Evolutionary conservation across 2,113 vertebrate species (phyloP).

Genomic region (Laterallus jamaicensis): DNA sequence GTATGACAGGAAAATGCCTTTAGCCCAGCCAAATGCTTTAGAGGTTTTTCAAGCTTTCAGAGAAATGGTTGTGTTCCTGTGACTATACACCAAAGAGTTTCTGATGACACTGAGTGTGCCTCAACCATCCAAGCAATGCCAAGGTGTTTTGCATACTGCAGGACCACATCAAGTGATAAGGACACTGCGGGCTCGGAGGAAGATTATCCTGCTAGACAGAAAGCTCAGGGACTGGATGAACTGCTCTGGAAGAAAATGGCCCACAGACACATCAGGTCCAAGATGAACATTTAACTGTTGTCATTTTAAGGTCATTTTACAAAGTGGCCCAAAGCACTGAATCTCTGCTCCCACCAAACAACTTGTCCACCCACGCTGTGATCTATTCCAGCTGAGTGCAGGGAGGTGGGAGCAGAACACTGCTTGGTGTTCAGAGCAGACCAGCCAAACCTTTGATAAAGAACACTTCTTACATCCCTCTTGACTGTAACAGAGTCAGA

Average conservation of each 20-base stretch:
- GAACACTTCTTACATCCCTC: background rate
- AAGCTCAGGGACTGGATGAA: background rate
- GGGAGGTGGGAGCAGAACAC: background rate
- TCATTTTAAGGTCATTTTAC: background rate
- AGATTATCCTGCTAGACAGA: background rate
- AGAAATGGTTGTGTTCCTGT: background rate
- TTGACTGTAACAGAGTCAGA: background rate
- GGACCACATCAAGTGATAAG: background rate
- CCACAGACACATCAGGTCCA: background rate
- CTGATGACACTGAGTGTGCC: background rate
- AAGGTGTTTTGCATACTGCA: background rate
- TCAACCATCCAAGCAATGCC: background rate
- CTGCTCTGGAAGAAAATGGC: background rate
- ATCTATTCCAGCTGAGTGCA: background rate
- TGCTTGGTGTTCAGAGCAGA: background rate
- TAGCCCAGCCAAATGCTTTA: background rate
- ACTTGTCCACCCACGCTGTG: background rate
- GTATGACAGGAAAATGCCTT: background rate
- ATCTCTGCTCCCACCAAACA: background rate
- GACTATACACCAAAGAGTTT: background rate
- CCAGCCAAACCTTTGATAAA: background rate
- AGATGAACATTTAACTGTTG: background rate
- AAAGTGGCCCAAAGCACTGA: accelerated
- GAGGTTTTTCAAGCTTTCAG: background rate
- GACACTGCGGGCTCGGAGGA: background rate